phyloP scores from a whole-genome alignment of 2,797 vertebrate species.

The Sebastes oblongus region DNA sequence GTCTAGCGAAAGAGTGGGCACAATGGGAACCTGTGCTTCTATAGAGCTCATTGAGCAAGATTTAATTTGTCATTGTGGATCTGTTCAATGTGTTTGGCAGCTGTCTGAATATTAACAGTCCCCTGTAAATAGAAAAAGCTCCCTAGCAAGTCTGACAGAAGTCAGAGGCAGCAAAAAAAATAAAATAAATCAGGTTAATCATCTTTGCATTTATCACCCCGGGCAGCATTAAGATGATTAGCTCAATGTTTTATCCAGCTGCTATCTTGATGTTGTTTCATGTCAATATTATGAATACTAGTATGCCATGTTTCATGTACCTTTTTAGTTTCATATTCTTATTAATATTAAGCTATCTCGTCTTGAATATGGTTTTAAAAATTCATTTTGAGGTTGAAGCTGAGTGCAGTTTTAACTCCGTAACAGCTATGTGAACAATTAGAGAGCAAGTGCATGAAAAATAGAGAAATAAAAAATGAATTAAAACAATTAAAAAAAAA shows the following conservation, averaged over 20 bases:
- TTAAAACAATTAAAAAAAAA: background rate
- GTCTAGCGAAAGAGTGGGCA: background rate
- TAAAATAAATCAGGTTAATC: conserved; percentile 27
- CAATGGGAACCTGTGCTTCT: conserved; percentile 4
- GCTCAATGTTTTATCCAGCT: conserved; percentile 36
- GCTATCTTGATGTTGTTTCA: conserved; percentile 45
- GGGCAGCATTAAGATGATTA: conserved; percentile 49
- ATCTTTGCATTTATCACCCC: conserved; percentile 56
- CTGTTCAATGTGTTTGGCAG: background rate
- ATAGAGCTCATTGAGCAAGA: background rate
- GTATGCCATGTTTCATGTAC: background rate
- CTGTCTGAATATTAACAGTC: conserved; percentile 8
- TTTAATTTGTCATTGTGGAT: background rate
- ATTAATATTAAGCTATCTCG: background rate
- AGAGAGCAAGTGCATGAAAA: background rate
- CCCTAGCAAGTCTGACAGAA: conserved; percentile 1
- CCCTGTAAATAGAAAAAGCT: conserved; percentile 7
- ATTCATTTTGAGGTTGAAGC: background rate
- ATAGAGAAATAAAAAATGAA: background rate
- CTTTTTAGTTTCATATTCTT: background rate
- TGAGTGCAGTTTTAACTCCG: background rate
- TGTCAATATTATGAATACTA: conserved; percentile 51
- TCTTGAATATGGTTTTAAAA: background rate
- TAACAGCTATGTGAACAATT: background rate
- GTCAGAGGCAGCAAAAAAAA: background rate